A percentile compares a stretch with the other conserved stretches of the same genome.
phyloP scores from a whole-genome alignment of 2,888 invertebrate species.

The Entomobrya multifasciata region DNA sequence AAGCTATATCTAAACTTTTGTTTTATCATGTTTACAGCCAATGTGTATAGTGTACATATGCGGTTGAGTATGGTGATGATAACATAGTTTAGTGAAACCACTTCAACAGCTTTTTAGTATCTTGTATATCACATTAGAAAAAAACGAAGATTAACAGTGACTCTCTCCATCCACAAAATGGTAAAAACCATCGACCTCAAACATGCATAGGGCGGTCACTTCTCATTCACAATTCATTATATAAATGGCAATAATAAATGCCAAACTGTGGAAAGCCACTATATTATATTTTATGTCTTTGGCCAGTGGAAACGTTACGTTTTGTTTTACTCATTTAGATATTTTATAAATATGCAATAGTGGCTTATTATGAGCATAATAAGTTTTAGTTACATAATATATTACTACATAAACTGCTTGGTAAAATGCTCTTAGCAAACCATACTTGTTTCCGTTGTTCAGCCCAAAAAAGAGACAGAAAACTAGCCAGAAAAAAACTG shows the following conservation, averaged over 20 bases:
- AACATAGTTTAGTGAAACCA: background rate
- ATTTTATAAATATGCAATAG: background rate
- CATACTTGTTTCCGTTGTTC: slow-evolving; percentile 45
- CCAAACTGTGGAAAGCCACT: slow-evolving; percentile 62
- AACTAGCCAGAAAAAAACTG: too few relatives aligned
- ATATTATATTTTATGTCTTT: background rate
- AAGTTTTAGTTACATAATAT: background rate
- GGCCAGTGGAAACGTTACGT: too few relatives aligned
- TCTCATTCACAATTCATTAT: slow-evolving; percentile 73
- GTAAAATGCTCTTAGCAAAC: background rate
- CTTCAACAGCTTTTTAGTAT: too few relatives aligned
- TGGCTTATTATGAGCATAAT: background rate
- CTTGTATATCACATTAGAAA: background rate
- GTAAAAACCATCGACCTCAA: slow-evolving; percentile 63
- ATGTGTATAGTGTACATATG: too few relatives aligned
- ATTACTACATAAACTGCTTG: background rate
- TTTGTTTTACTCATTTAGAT: background rate
- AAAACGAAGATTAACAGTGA: slow-evolving; percentile 61
- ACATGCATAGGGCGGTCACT: slow-evolving; percentile 72
- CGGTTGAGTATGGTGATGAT: too few relatives aligned
- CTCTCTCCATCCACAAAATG: slow-evolving; percentile 56
- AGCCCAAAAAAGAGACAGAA: slow-evolving; percentile 32
- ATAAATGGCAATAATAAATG: slow-evolving; percentile 71
- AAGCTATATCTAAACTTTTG: too few relatives aligned
- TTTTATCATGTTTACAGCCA: too few relatives aligned